phyloP scores from a whole-genome alignment of 2,113 vertebrate species.

The Periophthalmus modestus region DNA sequence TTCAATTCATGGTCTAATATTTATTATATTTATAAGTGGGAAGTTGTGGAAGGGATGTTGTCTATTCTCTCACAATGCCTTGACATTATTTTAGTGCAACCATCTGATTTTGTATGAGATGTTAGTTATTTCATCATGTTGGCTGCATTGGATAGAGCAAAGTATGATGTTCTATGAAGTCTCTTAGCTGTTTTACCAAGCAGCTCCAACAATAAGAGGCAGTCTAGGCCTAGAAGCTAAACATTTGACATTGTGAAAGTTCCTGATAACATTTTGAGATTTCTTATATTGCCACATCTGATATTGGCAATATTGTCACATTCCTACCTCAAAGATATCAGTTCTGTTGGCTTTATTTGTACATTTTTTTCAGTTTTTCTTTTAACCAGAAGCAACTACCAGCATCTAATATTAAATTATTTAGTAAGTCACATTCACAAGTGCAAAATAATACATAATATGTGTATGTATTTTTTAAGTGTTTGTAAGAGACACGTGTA shows the following conservation, averaged over 20 bases:
- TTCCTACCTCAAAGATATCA: background rate
- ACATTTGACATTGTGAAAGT: conserved; percentile 3
- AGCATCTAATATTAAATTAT: too few relatives aligned
- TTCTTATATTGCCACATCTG: background rate
- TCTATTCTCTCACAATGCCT: background rate
- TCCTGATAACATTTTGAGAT: background rate
- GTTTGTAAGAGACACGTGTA: too few relatives aligned
- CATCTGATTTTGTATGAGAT: background rate
- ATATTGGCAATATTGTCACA: background rate
- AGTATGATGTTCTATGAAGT: background rate
- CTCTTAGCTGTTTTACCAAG: background rate
- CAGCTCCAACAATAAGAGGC: background rate
- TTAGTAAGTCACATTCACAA: too few relatives aligned
- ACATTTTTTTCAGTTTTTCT: too few relatives aligned
- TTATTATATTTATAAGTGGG: background rate
- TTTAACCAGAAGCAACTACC: too few relatives aligned
- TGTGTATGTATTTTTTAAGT: too few relatives aligned
- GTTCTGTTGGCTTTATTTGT: background rate
- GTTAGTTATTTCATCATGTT: background rate
- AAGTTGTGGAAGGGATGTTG: too few relatives aligned
- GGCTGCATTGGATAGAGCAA: background rate
- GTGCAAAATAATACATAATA: too few relatives aligned
- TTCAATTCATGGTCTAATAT: background rate
- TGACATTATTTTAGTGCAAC: background rate
- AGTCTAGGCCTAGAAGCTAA: background rate